A percentile compares a stretch with the other conserved stretches of the same genome.
phyloP scores from a whole-genome alignment of 2,113 vertebrate genomes.

The Marcusenius ussheri region DNA sequence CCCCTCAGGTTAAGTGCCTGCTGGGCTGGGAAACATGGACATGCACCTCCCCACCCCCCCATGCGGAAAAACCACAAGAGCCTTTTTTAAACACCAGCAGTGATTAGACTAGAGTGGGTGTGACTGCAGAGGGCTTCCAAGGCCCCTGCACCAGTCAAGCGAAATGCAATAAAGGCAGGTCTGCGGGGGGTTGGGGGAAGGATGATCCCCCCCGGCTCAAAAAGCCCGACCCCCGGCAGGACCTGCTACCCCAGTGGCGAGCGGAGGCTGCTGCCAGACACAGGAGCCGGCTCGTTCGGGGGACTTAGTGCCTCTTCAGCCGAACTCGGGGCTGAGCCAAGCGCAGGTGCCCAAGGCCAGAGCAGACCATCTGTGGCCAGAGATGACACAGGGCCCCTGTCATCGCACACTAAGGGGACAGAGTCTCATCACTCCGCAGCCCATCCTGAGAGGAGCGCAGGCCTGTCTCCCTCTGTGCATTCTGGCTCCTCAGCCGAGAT shows the following conservation, averaged over 20 bases:
- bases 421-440: neutral
- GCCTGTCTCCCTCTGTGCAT: neutral
- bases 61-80: neutral
- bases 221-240: slow-evolving; percentile 87
- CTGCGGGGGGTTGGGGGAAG: slow-evolving; percentile 76
- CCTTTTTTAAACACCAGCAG: neutral
- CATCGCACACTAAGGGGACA: neutral
- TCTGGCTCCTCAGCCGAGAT: neutral
- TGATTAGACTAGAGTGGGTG: slow-evolving; percentile 64
- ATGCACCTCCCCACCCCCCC: neutral
- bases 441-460: neutral
- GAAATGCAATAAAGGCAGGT: slow-evolving; percentile 94
- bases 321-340: slow-evolving; percentile 70
- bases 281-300: slow-evolving; percentile 83
- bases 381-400: neutral
- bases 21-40: neutral
- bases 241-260: slow-evolving; percentile 81
- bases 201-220: slow-evolving; percentile 70
- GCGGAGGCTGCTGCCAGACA: slow-evolving; percentile 84
- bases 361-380: slow-evolving; percentile 11
- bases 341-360: slow-evolving; percentile 44
- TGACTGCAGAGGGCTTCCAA: slow-evolving; percentile 63
- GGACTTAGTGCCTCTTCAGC: slow-evolving; percentile 91
- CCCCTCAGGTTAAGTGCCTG: neutral
- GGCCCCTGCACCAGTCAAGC: slow-evolving; percentile 74